Base-by-base conservation (phyloP, 2,797 vertebrate species). In the Toxotes lorentzi region DNA sequence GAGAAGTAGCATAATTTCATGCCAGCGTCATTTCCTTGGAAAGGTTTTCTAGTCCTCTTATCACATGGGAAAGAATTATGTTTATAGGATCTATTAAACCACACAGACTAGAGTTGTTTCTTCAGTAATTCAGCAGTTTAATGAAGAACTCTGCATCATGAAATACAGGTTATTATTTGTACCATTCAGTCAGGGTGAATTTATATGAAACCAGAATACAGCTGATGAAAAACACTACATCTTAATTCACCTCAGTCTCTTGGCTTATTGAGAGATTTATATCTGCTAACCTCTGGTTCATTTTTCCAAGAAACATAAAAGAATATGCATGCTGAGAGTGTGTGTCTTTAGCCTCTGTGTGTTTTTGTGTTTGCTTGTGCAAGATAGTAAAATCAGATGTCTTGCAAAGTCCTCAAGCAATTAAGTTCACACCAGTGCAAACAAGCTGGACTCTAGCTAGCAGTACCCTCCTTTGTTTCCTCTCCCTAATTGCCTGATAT, bases 51-150 rank as follows among this genome's bases (percentile, higher is more conserved):
- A 78, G 78, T 91, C 78, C 71, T 80, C 92, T 95, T 95, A 95
- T 95, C 94, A 94, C 92, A 91, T 93, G 93, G 92, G 93, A 95
- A 94, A 94, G 81, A 91, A 90, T 79, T 81, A 73, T 90, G 86
- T 91, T 93, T 90, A 89, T 82, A 73, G 79, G 78, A 87, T 88
- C 84, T 87, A 89, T 91, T 80, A 83, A 86, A 81, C 34, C 63
- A 54, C 30, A 56, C 57, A 72, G 57, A 66, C 78, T 40, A 4
- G 79, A 54, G 53, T 34, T 81, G 70, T 84, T 90, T 81, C 70
- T 76, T 58, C 35, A 62, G 41, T 75, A 67, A 83, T 73, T 87
- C 76, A 81, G 35, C 43, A 76, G 59, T 40, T 50, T 73, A 64
- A 72, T 64, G 57, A 81, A 57, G 48, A n/a, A 16, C 58, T 43